Conservation (phyloP, 1,140 invertebrate genomes). For the Drosophila repletoides region DNA sequence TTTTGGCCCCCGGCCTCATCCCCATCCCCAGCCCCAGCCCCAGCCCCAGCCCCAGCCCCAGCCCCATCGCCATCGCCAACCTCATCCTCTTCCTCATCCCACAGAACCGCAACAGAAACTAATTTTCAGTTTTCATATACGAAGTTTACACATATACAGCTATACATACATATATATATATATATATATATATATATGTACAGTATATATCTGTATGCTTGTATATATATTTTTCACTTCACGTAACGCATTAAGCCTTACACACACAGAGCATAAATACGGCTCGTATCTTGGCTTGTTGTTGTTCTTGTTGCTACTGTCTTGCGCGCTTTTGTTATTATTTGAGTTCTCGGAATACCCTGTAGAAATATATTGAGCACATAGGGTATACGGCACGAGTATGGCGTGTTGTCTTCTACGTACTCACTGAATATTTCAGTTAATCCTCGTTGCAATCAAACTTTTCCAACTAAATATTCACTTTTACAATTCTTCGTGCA, state of each 20-base stretch:
- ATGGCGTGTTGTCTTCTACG: no score
- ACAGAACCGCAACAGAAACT: constrained; percentile 50
- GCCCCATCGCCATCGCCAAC: constrained; percentile 4
- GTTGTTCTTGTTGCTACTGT: constrained; percentile 57
- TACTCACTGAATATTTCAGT: no score
- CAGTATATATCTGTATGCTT: constrained; percentile 2
- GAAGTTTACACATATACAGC: constrained; percentile 14
- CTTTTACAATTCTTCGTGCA: no score
- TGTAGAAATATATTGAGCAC: constrained; percentile 1
- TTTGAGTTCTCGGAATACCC: constrained; percentile 63
- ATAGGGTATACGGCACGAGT: background rate
- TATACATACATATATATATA: background rate
- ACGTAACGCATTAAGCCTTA: constrained; percentile 54
- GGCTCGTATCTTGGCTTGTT: constrained; percentile 27
- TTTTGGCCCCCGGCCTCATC: constrained; percentile 17
- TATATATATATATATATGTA: constrained; percentile 3
- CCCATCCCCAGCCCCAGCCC: constrained; percentile 30
- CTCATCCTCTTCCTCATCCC: constrained; percentile 29
- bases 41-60: constrained; percentile 1
- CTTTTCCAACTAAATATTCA: no score
- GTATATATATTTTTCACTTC: constrained; percentile 49
- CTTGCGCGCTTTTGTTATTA: constrained; percentile 72
- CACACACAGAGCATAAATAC: constrained; percentile 38
- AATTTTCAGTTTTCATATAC: constrained; percentile 65
- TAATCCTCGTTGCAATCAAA: no score